A percentile compares a stretch with the other conserved stretches of the same genome.
phyloP scores from a whole-genome alignment of 2,113 vertebrate genomes.

The Litocranius walleri region DNA sequence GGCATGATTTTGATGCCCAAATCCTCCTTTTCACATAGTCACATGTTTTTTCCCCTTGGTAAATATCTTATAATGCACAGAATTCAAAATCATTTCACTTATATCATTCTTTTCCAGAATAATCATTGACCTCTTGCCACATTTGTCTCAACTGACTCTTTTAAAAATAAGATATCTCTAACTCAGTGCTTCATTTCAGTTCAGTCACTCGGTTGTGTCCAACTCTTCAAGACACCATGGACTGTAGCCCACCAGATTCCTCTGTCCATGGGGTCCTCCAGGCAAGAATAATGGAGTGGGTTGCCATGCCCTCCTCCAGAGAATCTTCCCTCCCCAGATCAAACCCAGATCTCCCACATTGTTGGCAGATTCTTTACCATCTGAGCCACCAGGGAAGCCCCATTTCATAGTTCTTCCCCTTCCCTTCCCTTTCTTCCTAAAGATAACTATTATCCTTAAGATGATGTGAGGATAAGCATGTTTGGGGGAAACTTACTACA shows the following conservation, averaged over 20 bases:
- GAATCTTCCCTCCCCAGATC: neutral
- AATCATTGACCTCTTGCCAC: neutral
- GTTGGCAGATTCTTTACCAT: neutral
- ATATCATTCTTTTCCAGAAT: neutral
- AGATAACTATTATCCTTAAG: neutral
- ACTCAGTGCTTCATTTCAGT: neutral
- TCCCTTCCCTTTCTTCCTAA: neutral
- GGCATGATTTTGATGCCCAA: neutral
- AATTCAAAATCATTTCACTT: neutral
- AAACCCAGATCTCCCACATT: neutral
- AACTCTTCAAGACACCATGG: neutral
- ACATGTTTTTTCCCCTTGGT: neutral
- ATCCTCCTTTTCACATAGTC: neutral
- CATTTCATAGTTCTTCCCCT: neutral
- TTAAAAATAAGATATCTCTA: neutral
- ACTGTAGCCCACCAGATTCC: neutral
- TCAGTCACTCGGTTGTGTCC: neutral
- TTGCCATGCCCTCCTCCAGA: neutral
- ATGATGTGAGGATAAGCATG: neutral
- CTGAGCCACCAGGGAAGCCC: neutral
- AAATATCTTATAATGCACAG: neutral
- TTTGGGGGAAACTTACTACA: neutral
- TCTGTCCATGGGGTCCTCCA: neutral
- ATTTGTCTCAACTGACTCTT: neutral
- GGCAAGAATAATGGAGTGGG: neutral